These are phyloP conservation scores for Anhinga rufa DNA, from an alignment of 2,113 vertebrate species.

Conservation along the genomic window DNA sequence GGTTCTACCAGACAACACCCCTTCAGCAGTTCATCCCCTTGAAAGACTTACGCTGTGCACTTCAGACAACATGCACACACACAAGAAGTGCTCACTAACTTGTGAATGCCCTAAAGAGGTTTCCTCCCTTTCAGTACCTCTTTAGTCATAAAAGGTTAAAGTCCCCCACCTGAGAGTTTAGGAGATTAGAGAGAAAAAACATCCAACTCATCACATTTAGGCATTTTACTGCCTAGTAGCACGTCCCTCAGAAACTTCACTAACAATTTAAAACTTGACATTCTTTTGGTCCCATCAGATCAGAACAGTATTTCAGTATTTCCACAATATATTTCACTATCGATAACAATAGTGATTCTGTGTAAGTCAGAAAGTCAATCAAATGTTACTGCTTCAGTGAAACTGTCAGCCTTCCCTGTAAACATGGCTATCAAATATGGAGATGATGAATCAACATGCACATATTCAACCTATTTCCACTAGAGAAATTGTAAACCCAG, in stretches of 20 bases:
- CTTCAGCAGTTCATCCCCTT: background rate
- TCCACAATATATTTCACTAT: background rate
- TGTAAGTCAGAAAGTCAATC: background rate
- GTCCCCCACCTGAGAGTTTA: background rate
- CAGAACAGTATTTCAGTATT: background rate
- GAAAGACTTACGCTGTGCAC: background rate
- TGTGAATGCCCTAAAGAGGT: background rate
- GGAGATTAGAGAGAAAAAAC: background rate
- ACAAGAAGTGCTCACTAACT: background rate
- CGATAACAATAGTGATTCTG: background rate
- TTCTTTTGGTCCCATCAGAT: background rate
- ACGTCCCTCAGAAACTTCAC: background rate
- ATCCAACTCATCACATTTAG: background rate
- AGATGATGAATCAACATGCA: background rate
- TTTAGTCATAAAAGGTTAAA: background rate
- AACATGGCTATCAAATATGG: background rate
- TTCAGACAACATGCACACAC: background rate
- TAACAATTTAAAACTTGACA: background rate
- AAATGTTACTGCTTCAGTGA: background rate
- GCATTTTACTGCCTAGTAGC: background rate
- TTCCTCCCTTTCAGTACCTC: background rate
- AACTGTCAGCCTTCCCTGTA: background rate
- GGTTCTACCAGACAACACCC: background rate
- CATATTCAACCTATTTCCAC: background rate
- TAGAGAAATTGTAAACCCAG: background rate